Percentiles rank a stretch among this genome's conserved stretches.
Conservation (phyloP, 2,113 vertebrate species). For the Oryzias curvinotus region DNA sequence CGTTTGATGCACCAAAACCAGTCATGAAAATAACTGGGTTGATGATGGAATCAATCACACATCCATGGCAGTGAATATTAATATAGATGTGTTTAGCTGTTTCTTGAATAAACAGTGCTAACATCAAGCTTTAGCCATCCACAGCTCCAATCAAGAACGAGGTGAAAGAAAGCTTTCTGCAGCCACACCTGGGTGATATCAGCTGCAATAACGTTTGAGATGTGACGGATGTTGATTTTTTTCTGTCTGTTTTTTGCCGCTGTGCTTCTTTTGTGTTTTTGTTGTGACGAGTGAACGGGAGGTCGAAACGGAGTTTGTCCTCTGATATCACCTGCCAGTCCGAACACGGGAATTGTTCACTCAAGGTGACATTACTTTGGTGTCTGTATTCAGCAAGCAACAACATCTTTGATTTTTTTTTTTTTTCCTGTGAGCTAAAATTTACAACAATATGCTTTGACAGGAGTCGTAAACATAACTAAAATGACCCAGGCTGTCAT, state of each 20-base stretch:
- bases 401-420: constrained; percentile 62
- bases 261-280: constrained; percentile 52
- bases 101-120: constrained; percentile 62
- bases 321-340: constrained; percentile 75
- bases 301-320: constrained; percentile 75
- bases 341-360: constrained; percentile 65
- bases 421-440: constrained; percentile 56
- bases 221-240: constrained; percentile 36
- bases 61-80: constrained; percentile 56
- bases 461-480: constrained; percentile 68
- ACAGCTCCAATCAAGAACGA: constrained; percentile 31
- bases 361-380: constrained; percentile 75
- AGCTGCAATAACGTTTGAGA: constrained; percentile 63
- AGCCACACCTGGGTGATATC: constrained; percentile 35
- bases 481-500: constrained; percentile 65
- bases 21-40: constrained; percentile 65
- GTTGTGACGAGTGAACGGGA: constrained; percentile 69
- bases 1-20: constrained; percentile 65
- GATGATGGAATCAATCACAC: constrained; percentile 72
- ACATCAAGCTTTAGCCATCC: constrained; percentile 46
- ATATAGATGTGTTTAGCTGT: constrained; percentile 54
- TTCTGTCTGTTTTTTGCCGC: background rate
- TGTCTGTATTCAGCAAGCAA: constrained; percentile 57
- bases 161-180: constrained; percentile 38
- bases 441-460: constrained; percentile 71